Evolutionary conservation across 2,888 invertebrate genomes (phyloP).

Genomic region (Himalopsyche tibetana): DNA sequence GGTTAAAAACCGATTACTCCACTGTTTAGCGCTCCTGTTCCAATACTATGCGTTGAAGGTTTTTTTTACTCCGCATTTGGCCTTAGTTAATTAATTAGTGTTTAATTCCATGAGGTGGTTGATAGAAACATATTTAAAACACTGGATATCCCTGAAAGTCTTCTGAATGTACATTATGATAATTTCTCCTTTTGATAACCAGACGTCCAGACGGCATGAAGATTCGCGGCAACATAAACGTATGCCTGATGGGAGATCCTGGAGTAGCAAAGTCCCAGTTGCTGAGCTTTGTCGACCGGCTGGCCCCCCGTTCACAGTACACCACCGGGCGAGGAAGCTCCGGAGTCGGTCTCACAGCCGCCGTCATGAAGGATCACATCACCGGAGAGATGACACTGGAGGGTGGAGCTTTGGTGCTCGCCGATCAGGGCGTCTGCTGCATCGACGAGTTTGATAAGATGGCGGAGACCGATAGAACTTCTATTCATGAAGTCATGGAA

Average conservation of each 20-base stretch:
- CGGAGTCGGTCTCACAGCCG: constrained; percentile 99
- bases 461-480: constrained; percentile 96
- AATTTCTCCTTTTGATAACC: not conserved
- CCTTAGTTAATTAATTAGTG: too few relatives aligned
- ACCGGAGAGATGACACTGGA: constrained; percentile 98
- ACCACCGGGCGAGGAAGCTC: constrained; percentile 98
- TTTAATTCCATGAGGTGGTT: too few relatives aligned
- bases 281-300: constrained; percentile 93
- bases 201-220: constrained; percentile 95
- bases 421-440: constrained; percentile 98
- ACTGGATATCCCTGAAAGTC: too few relatives aligned
- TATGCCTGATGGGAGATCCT: constrained; percentile 99
- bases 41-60: too few relatives aligned
- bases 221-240: constrained; percentile 97
- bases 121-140: too few relatives aligned
- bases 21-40: too few relatives aligned
- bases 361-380: constrained; percentile 97
- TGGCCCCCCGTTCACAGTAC: constrained; percentile 95
- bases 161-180: too few relatives aligned
- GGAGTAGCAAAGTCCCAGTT: constrained; percentile 99
- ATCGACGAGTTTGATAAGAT: constrained; percentile 99
- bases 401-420: constrained; percentile 96
- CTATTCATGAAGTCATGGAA: constrained; percentile 99
- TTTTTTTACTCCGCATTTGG: too few relatives aligned
- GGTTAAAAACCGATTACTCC: too few relatives aligned